A percentile compares a stretch with the other conserved stretches of the same genome.
Evolutionary conservation across 2,113 vertebrate species (phyloP).

Genomic region (Takifugu bimaculatus): DNA sequence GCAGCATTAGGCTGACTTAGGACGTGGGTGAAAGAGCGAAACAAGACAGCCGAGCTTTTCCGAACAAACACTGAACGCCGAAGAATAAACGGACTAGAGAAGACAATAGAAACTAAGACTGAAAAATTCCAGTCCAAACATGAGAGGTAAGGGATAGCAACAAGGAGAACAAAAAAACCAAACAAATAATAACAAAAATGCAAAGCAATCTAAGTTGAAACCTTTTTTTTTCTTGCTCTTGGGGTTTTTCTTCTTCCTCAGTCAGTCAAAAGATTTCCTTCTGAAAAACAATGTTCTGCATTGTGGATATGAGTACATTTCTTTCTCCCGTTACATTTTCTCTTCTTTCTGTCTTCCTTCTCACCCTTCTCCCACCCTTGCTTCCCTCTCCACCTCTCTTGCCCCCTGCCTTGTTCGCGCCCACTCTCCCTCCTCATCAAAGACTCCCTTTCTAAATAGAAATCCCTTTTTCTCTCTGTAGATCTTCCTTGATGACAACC

Average conservation of each 20-base stretch:
- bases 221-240: background rate
- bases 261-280: too few relatives aligned
- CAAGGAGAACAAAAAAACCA: too few relatives aligned
- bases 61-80: background rate
- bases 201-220: background rate
- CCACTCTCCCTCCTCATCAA: constrained; percentile 33
- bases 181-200: too few relatives aligned
- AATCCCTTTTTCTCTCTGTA: constrained; percentile 32
- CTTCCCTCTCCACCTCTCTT: constrained; percentile 20
- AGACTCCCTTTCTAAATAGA: constrained; percentile 35
- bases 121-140: constrained; percentile 20
- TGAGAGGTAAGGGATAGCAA: background rate
- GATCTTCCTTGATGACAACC: constrained; percentile 44
- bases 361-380: constrained; percentile 11
- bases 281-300: background rate
- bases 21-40: background rate
- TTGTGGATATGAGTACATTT: background rate
- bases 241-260: background rate
- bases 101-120: constrained; percentile 16
- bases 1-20: background rate
- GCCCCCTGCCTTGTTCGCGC: constrained; percentile 32
- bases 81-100: constrained; percentile 30
- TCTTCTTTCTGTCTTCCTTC: background rate
- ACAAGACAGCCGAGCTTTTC: constrained; percentile 2
- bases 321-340: background rate